Base-by-base conservation (phyloP, 2,113 vertebrate genomes). In the Myotis davidii region DNA sequence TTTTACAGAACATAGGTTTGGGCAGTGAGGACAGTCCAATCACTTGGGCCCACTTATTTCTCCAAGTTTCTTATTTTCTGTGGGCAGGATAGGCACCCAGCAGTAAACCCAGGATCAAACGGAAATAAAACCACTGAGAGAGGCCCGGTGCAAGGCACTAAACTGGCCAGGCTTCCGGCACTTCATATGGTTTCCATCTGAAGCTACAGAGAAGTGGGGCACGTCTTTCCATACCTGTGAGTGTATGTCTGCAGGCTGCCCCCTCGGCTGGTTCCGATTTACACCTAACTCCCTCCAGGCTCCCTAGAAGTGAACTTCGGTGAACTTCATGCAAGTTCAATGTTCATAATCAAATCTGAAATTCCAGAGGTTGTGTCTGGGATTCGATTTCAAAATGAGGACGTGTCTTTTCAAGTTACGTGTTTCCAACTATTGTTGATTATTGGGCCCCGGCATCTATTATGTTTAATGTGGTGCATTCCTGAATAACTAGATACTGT, bases 271-370 rank as follows among this genome's bases (percentile, higher is more conserved):
- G 16, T 59, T 94, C 72, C 95, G 94, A 96, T 85, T 96, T 88
- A 70, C n/a, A 6, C 37, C 91, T 93, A 88, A 85, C 56, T 85
- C 81, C 87, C 87, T 73, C 45, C 85, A 94, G 87, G 32, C 39
- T 94, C 59, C 77, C 14, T 85, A 73, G 54, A 94, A 72, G 18
- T 90, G 48, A 95, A 96, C 92, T 67, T 92, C 5, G 32, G 56
- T 93, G 87, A 96, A 94, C 81, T 54, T 85, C 9, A 3, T 87
- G 73, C 56, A 90, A 74, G 61, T 90, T 96, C 76, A 93, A 27
- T 4, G 6, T 90, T 95, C 23, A 7, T 82, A 65, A 92, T 85
- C 76, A 94, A 86, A 92, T 12, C 77, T 85, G 67, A 95, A 93
- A 92, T 88, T 96, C 70, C 85, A 81, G 18, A 89, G 78, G 34